These are phyloP conservation scores for Helarctos malayanus DNA, from an alignment of 2,797 vertebrate genomes.

Conservation along the genomic window DNA sequence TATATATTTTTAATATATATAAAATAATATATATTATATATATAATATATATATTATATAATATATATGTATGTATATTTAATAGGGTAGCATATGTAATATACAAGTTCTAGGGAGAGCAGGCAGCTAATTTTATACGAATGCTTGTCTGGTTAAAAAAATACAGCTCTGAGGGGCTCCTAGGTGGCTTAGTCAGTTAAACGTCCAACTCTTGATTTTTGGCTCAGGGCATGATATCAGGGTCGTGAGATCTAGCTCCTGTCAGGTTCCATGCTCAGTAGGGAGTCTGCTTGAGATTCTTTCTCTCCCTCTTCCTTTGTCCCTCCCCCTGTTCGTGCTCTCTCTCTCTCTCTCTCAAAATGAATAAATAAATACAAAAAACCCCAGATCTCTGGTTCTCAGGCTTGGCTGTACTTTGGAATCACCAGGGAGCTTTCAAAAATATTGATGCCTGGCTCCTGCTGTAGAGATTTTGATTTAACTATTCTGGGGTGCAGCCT, in stretches of 20 bases:
- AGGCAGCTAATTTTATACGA: constrained; percentile 21
- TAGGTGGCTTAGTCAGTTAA: neutral
- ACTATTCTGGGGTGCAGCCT: neutral
- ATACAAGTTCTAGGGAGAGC: constrained; percentile 21
- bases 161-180: neutral
- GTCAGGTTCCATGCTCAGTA: neutral
- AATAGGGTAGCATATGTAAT: neutral
- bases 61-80: neutral
- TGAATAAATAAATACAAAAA: neutral
- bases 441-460: constrained; percentile 6
- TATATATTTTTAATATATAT: no score
- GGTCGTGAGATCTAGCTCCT: neutral
- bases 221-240: neutral
- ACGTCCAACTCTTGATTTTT: neutral
- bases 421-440: neutral
- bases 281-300: neutral
- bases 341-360: neutral
- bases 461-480: constrained; percentile 22
- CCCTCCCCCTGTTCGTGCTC: neutral
- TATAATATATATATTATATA: no score
- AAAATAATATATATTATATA: no score
- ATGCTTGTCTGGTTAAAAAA: constrained; percentile 9
- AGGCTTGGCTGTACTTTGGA: neutral
- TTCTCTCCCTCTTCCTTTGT: neutral
- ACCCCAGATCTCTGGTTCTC: neutral